Evolutionary conservation across 2,797 vertebrate genomes (phyloP).

Genomic region (Tragelaphus oryx): DNA sequence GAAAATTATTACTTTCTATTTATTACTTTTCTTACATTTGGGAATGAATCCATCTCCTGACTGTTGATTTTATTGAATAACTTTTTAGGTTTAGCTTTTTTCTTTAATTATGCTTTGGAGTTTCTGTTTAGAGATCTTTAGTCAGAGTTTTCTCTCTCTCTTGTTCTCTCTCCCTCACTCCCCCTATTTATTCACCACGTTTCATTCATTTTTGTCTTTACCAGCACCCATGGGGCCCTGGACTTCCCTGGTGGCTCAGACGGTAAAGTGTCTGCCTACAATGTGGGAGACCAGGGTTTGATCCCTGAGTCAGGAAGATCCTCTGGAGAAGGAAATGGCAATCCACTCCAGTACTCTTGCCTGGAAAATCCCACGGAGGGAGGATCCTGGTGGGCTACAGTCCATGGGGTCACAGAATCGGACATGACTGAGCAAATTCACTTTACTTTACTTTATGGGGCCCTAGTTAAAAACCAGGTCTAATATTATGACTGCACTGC

Average conservation of each 20-base stretch:
- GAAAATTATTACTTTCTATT: not conserved
- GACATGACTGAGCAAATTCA: not conserved
- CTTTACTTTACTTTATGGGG: not conserved
- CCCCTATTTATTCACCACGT: not conserved
- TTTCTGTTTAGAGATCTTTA: not conserved
- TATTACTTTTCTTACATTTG: not conserved
- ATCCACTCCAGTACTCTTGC: not conserved
- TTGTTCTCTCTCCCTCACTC: not conserved
- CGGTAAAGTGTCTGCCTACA: not conserved
- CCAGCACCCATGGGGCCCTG: not conserved
- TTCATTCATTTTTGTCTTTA: not conserved
- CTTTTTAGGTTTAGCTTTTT: not conserved
- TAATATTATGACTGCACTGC: not conserved
- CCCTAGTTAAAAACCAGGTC: not conserved
- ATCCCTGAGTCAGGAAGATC: not conserved
- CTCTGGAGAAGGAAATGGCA: not conserved
- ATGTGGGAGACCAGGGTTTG: not conserved
- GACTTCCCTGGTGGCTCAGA: not conserved
- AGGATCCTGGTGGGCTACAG: not conserved
- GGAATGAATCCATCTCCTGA: not conserved
- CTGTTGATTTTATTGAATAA: not conserved
- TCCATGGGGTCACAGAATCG: accelerated
- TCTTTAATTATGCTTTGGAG: not conserved
- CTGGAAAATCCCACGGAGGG: not conserved
- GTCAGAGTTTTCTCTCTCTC: not conserved